Conservation (phyloP, 2,888 invertebrate species). For the Ophraella communa region DNA sequence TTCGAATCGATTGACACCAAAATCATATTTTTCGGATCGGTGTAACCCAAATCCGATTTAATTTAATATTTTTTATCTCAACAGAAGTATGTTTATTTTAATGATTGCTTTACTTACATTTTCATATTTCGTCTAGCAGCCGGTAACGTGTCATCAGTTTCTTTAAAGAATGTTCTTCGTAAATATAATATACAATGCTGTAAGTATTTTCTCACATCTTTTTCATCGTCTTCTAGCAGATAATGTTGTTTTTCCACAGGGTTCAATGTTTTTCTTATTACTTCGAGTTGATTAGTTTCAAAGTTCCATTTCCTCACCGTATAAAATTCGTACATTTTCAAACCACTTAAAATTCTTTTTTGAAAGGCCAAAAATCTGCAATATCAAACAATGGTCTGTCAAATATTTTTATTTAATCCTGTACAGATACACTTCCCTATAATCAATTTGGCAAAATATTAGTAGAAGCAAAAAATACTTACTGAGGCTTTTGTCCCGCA, state of each 20-base stretch:
- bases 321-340: constrained; percentile 89
- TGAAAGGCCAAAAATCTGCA: constrained; percentile 29
- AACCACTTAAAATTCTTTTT: constrained; percentile 78
- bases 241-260: constrained; percentile 70
- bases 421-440: background rate
- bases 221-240: constrained; percentile 67
- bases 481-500: constrained; percentile 87
- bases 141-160: constrained; percentile 79
- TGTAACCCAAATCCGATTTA: background rate
- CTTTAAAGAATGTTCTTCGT: constrained; percentile 80
- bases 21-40: too few relatives aligned
- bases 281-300: constrained; percentile 61
- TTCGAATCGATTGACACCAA: too few relatives aligned
- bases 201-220: constrained; percentile 81
- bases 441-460: too few relatives aligned
- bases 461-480: constrained; percentile 55
- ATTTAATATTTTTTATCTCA: background rate
- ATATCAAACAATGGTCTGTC: background rate
- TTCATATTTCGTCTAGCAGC: constrained; percentile 79
- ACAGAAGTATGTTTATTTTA: background rate
- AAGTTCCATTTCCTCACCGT: constrained; percentile 91
- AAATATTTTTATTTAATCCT: background rate
- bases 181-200: constrained; percentile 81
- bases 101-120: constrained; percentile 65
- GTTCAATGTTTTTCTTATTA: constrained; percentile 67